Evolutionary conservation across 1,140 invertebrate genomes (phyloP).

Genomic region (Leptinotarsa undecemlineata): DNA sequence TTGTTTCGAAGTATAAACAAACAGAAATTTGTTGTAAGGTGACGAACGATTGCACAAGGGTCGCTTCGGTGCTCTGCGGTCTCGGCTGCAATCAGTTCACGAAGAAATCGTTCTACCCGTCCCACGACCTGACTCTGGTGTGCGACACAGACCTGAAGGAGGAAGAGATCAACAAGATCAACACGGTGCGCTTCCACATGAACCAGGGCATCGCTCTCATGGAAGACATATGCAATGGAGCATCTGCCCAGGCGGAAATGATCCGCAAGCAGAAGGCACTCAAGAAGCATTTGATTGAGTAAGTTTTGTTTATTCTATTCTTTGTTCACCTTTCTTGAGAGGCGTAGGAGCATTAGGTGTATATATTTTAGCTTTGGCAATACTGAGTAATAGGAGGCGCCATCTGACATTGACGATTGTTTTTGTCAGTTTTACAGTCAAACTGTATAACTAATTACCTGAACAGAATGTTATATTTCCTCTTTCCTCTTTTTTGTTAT

Average conservation of each 20-base stretch:
- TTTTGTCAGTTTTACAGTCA: no score
- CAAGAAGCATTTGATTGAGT: conserved; percentile 39
- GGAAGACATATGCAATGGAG: conserved; percentile 50
- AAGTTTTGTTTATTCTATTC: conserved; percentile 4
- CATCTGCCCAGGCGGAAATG: conserved; percentile 47
- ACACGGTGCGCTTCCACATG: conserved; percentile 65
- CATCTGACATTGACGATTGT: no score
- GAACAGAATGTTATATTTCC: no score
- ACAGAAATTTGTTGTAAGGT: conserved; percentile 29
- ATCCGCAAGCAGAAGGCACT: conserved; percentile 49
- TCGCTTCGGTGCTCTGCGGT: conserved; percentile 80
- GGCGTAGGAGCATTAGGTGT: not conserved
- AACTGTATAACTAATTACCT: no score
- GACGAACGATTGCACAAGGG: conserved; percentile 62
- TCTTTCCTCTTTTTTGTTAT: no score
- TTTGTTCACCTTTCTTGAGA: not conserved
- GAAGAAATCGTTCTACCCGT: conserved; percentile 66
- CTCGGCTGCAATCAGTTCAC: conserved; percentile 67
- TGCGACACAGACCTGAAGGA: conserved; percentile 73
- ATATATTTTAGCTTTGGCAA: no score
- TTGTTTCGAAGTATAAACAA: no score
- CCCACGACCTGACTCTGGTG: conserved; percentile 81
- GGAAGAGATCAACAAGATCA: conserved; percentile 69
- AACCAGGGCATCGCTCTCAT: conserved; percentile 56
- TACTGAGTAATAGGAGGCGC: no score